A percentile compares a stretch with the other conserved stretches of the same genome.
These are phyloP conservation scores for Exaiptasia diaphana DNA, from an alignment of 64 coral and sea anemone genomes.

Conservation along the genomic window DNA sequence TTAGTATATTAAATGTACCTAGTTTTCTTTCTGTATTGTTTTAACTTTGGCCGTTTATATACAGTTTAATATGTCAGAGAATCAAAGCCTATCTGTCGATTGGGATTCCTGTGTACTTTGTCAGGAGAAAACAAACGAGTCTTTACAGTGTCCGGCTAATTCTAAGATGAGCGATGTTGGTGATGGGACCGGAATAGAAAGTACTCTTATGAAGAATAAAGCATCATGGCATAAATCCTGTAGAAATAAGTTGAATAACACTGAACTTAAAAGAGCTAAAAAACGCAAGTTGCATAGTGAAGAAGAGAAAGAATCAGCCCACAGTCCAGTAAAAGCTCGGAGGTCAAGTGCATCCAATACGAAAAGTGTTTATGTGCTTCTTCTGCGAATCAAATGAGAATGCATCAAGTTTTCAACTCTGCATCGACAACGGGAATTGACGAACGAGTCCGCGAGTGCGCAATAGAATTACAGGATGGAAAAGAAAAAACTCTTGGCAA, in stretches of 20 bases:
- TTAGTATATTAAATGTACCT: neutral
- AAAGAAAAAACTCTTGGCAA: conserved; percentile 33
- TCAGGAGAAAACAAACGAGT: conserved; percentile 18
- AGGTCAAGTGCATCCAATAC: neutral
- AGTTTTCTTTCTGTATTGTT: neutral
- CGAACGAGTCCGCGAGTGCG: conserved; percentile 6
- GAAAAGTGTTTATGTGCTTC: conserved; percentile 13
- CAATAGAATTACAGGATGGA: neutral
- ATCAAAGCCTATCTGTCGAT: neutral
- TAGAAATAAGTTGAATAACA: conserved; percentile 57
- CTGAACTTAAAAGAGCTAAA: conserved; percentile 35
- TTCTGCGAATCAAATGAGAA: neutral
- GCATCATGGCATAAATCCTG: conserved; percentile 58
- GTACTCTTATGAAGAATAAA: conserved; percentile 25
- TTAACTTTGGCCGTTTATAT: neutral
- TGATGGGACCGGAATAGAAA: conserved; percentile 37
- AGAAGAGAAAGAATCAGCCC: neutral
- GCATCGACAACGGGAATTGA: conserved; percentile 4
- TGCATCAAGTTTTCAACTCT: neutral
- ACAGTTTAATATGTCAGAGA: neutral
- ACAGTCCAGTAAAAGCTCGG: conserved; percentile 1
- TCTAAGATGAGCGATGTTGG: conserved; percentile 17
- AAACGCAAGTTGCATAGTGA: conserved; percentile 5
- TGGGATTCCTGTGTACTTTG: conserved; percentile 29
- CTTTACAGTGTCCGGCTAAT: conserved; percentile 19